Conservation (phyloP, 2,113 vertebrate genomes). For the Perca schrenkii region DNA sequence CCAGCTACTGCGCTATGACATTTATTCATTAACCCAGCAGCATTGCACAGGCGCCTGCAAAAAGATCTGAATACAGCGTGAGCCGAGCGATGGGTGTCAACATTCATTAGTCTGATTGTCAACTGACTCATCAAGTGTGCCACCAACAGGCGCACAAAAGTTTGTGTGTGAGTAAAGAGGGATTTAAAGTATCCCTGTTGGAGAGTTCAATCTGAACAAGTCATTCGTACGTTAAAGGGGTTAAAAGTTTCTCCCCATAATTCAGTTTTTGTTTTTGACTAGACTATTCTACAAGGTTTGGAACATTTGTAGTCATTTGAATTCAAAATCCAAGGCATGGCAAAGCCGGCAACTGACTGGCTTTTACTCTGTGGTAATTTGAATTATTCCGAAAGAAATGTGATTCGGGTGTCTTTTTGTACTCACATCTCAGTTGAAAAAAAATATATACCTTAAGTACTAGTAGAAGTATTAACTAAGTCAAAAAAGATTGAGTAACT, state of each 20-base stretch:
- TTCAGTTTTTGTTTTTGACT: background rate
- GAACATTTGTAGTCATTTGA: background rate
- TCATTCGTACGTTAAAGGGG: background rate
- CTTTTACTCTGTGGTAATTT: background rate
- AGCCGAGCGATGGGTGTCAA: slow-evolving; percentile 30
- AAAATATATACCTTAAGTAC: too few species aligned
- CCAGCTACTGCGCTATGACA: background rate
- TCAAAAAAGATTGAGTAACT: too few species aligned
- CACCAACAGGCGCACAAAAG: background rate
- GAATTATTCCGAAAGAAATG: background rate
- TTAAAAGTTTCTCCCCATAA: background rate
- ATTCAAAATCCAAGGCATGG: background rate
- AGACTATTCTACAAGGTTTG: background rate
- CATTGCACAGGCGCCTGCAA: slow-evolving; percentile 18
- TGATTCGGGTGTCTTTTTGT: too few species aligned
- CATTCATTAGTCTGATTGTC: slow-evolving; percentile 25
- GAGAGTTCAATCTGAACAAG: background rate
- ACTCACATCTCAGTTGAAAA: background rate
- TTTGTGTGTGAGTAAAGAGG: background rate
- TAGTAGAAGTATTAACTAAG: too few species aligned
- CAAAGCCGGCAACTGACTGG: background rate
- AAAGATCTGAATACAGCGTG: slow-evolving; percentile 1
- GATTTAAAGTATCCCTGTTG: background rate
- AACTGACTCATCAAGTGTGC: slow-evolving; percentile 5
- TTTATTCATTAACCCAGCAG: slow-evolving; percentile 41